Evolutionary conservation across 2,113 vertebrate species (phyloP), one percentile per base, ranked within the genome.

Genomic region (Tragelaphus strepsiceros): DNA sequence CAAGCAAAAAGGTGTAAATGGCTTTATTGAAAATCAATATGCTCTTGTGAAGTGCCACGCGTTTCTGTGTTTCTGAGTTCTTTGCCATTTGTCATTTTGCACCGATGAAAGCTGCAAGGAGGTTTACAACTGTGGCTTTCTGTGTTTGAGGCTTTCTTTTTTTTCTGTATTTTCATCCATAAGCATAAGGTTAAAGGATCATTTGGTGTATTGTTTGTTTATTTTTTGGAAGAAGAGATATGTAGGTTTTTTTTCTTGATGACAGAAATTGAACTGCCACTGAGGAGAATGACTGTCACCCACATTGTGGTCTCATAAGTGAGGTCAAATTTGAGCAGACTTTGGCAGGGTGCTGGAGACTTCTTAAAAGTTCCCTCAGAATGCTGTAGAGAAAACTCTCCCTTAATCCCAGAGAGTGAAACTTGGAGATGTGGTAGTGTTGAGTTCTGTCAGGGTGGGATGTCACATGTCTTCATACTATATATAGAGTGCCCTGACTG

Each of bases 1-100:
- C 95, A 95, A 97, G 97, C 90, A 98, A 98, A 98, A 97, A 94
- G 2, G 96, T 98, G 97, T 86, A 97, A 98, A 98, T 98, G 95
- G 95, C 94, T 98, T 97, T 98, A 98, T 98, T 98, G 98, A 98
- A 99, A 98, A 98, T 98, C 98, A 98, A 96, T 98, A 95, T 97
- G 91, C 77, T 97, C 98, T 98, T 98, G 96, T 97, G 98, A 98
- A 98, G 98, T 35, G 62, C 96, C 96, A 96, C 90, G 96, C 98
- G 94, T 96, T 98, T 98, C 94, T 86, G 56, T 98, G 94, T 96
- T 98, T 98, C 94, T 86, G 56, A 97, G 90, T 92, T 95, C 92
- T 86, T 98, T 97, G 67, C 94, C 53, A 93, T 97, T 87, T 35
- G 97, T 93, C 4, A 19, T 84, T 97, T 93, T 88, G 49, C 32